Base-by-base conservation (phyloP, 92 coral and sea anemone species). In the Epizoanthus illoricatus region DNA sequence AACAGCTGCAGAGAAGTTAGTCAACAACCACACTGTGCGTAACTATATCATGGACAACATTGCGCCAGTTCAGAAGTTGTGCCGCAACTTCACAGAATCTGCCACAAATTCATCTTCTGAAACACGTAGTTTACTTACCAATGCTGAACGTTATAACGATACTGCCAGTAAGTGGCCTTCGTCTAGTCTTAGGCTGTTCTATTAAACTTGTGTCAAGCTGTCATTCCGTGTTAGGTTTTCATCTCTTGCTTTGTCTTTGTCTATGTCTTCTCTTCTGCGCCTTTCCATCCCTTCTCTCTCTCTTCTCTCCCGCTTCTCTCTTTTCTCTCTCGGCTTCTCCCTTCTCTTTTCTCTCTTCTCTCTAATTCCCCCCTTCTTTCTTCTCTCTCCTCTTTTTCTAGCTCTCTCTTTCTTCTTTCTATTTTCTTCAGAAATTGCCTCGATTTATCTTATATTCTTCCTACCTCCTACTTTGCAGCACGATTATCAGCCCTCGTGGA, bases 1-100 rank as follows among this genome's bases (percentile, higher is more conserved):
- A 9, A 64, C 69, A 59, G 84, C 86, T 54, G 84, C 80, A 49
- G 83, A 85, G 42, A 89, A 73, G 13, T 57, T 81, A 58, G 80
- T 85, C 23, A 89, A 75, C 57, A 92, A 92, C 67, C 89, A 76
- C 71, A 88, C 93, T 18, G 86, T 92, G 76, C 87, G 86, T n/a
- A 76, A 90, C 59, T 88, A 74, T 85, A 83, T 92, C 69, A 64
- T 63, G 45, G 76, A 68, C 9, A 85, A 87, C 42, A 88, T 94
- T 62, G 83, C 86, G 64, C 97, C 98, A 21, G 85, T 87, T n/a
- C 88, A 85, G 74, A 76, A 83, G 17, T 79, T 85, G 36, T 94
- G 98, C 82, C 83, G 79, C 28, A 89, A 89, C 76, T 67, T 89
- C 7, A 85, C 90, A 12, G 69, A 69, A 52, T 76, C 86, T 39